Base-by-base conservation (phyloP, 2,113 vertebrate species). In the human region DNA sequence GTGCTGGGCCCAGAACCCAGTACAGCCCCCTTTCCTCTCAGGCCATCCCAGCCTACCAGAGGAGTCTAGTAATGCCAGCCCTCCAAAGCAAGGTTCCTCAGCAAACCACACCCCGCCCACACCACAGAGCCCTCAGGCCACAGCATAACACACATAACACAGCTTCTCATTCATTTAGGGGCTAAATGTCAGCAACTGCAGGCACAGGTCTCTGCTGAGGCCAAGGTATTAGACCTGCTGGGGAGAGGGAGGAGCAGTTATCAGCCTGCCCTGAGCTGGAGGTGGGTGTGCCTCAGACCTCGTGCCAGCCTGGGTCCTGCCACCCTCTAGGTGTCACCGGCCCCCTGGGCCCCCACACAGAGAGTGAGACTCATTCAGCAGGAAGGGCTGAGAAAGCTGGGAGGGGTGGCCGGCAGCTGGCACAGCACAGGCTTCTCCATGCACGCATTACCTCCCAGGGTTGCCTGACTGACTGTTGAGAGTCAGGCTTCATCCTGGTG, bases 381-480 rank as follows among this genome's bases (percentile, higher is more conserved):
- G 35, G 14, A 45, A 7, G 16, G 40, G 59, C 59, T n/a, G 8
- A 17, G 22, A 17, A 10, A 35, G 45, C 23, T 5, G 1, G 10
- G 32, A 4, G 85, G 12, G 35, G 1, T 23, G 2, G 35, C 35
- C 30, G 35, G n/a, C 0, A 1, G n/a, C 8, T 5, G 3, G n/a
- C 9, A 10, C 25, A 55, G 25, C 48, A 17, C 16, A 10, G 4
- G 43, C 27, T 43, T 10, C 23, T 5, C 40, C 23, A 16, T 0
- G 2, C 14, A 1, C 5, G 48, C 27, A 2, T 0, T 7, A 0
- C 8, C 38, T 23, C 27, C 20, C 73, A 14, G 72, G 73, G 4
- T 27, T 30, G 40, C 66, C 38, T 2, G 4, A 38, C 66, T 18
- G 64, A 9, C 64, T 3, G 73, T 35, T 8, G 1, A 6, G 83